Percentiles rank a stretch among this genome's conserved stretches.
These are phyloP conservation scores for Rhinophrynus dorsalis DNA, from an alignment of 2,797 vertebrate species.

Conservation along the genomic window DNA sequence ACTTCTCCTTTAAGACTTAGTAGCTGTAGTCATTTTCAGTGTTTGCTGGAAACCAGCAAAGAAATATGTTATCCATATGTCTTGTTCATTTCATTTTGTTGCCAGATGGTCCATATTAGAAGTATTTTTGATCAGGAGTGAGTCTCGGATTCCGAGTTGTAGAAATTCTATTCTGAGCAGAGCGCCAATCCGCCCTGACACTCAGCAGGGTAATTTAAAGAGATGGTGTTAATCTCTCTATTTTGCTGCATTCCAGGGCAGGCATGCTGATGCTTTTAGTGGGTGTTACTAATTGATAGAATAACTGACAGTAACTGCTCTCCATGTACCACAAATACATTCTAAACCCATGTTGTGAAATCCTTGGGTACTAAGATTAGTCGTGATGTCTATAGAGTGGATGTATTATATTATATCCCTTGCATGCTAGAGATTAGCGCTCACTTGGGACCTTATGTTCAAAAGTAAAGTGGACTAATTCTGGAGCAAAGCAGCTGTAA, in stretches of 20 bases:
- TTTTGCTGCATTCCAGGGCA: constrained; percentile 1
- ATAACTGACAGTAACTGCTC: constrained; percentile 25
- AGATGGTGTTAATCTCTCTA: constrained; percentile 37
- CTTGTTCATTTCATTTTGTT: constrained; percentile 47
- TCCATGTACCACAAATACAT: constrained; percentile 16
- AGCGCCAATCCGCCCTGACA: constrained; percentile 5
- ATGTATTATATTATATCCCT: too few relatives aligned
- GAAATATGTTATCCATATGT: constrained; percentile 46
- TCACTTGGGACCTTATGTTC: too few relatives aligned
- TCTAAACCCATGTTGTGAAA: neutral
- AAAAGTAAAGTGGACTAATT: too few relatives aligned
- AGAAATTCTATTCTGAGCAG: constrained; percentile 39
- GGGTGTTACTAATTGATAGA: constrained; percentile 28
- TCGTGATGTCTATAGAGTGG: neutral
- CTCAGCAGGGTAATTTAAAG: constrained; percentile 19
- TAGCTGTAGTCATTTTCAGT: constrained; percentile 6
- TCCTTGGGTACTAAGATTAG: neutral
- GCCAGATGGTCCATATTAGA: constrained; percentile 51
- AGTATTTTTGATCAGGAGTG: constrained; percentile 40
- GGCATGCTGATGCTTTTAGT: constrained; percentile 19
- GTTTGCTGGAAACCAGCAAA: neutral
- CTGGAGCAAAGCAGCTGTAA: too few relatives aligned
- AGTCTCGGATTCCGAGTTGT: constrained; percentile 27
- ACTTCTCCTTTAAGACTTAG: too few relatives aligned
- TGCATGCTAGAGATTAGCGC: too few relatives aligned